Evolutionary conservation across 2,888 invertebrate genomes (phyloP).

Genomic region (Xanthorhoe spadicearia): DNA sequence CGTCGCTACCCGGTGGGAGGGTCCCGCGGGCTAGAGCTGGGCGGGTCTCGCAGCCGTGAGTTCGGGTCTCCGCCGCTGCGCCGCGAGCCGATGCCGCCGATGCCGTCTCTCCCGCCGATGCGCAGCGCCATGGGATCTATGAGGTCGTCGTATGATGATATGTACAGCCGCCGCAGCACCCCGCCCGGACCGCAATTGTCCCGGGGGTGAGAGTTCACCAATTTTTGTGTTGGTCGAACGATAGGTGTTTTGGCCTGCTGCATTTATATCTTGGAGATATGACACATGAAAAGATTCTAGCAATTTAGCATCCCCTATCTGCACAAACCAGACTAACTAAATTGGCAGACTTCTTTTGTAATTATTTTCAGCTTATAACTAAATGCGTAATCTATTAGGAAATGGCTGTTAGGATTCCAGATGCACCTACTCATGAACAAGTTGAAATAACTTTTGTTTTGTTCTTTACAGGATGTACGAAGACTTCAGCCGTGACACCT

Average conservation of each 20-base stretch:
- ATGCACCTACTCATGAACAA: constrained; percentile 4
- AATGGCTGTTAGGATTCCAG: not conserved
- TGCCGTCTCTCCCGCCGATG: constrained; percentile 88
- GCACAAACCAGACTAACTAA: not conserved
- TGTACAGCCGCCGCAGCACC: constrained; percentile 93
- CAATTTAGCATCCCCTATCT: not conserved
- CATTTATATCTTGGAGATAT: not conserved
- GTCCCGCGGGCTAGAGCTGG: constrained; percentile 81
- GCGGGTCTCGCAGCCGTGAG: constrained; percentile 84
- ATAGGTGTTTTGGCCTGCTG: constrained; percentile 24
- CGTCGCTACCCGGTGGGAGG: constrained; percentile 89
- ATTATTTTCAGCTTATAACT: not conserved
- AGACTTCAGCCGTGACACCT: constrained; percentile 94
- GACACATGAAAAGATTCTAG: not conserved
- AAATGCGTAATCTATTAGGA: not conserved
- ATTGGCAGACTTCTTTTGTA: not conserved
- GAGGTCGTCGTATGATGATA: constrained; percentile 90
- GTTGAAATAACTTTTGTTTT: constrained; percentile 33
- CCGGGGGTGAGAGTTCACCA: constrained; percentile 72
- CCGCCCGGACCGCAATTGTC: constrained; percentile 85
- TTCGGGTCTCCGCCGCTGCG: constrained; percentile 90
- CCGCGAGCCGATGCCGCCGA: constrained; percentile 91
- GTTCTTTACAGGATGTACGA: constrained; percentile 89
- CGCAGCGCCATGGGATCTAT: constrained; percentile 87
- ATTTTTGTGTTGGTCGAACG: constrained; percentile 24